These are phyloP conservation scores for Chaetura pelagica DNA, from an alignment of 2,113 vertebrate species.

Conservation along the genomic window DNA sequence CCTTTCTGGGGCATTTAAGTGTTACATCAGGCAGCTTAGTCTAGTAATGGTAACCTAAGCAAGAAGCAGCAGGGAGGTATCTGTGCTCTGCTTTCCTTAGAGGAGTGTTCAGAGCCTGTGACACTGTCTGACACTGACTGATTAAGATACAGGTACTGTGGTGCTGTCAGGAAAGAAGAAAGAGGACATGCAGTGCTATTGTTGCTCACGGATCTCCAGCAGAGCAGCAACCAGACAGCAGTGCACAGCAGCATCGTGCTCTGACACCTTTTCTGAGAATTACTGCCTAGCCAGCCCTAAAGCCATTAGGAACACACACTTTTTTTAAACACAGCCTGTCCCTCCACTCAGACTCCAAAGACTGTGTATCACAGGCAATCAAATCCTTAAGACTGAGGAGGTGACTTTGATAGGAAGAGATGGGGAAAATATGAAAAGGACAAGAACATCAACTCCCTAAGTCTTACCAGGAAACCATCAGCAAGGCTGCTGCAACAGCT, in stretches of 20 bases:
- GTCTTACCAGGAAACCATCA: not conserved
- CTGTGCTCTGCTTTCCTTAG: conserved; percentile 24
- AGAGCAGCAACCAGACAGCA: conserved; percentile 32
- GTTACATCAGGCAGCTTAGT: not conserved
- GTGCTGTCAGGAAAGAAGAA: conserved; percentile 50
- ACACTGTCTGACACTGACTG: conserved; percentile 47
- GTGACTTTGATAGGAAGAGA: not conserved
- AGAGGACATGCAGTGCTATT: conserved; percentile 7
- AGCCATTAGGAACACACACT: not conserved
- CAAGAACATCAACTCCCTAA: not conserved
- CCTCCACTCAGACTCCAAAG: not conserved
- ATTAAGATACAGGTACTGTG: conserved; percentile 53
- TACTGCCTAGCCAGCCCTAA: not conserved
- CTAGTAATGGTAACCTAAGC: conserved; percentile 52
- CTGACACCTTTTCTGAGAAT: not conserved
- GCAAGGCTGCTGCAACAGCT: not conserved
- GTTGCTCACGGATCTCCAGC: conserved; percentile 36
- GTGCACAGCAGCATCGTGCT: conserved; percentile 21
- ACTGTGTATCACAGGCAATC: not conserved
- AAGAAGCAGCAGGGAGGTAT: conserved; percentile 49
- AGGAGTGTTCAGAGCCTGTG: conserved; percentile 40
- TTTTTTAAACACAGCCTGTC: not conserved
- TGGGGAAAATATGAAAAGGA: not conserved
- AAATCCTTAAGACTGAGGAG: not conserved
- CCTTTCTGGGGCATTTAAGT: not conserved